These are phyloP conservation scores for Oreortyx pictus DNA, from an alignment of 2,797 vertebrate genomes.

Conservation along the genomic window DNA sequence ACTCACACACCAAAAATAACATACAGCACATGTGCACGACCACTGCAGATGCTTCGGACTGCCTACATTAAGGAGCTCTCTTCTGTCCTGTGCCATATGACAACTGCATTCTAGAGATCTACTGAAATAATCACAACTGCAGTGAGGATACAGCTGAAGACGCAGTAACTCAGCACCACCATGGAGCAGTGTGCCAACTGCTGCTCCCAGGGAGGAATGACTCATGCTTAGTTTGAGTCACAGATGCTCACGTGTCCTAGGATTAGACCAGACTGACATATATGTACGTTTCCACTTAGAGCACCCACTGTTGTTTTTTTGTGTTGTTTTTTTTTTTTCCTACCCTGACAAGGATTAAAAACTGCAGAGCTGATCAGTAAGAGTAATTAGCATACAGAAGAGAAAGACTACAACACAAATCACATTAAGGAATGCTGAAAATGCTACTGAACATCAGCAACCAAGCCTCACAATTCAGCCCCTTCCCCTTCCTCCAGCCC, in stretches of 20 bases:
- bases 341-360: not conserved
- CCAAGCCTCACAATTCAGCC: accelerated
- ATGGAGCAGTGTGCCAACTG: not conserved
- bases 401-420: not conserved
- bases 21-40: not conserved
- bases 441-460: not conserved
- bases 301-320: not conserved
- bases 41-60: not conserved
- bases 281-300: not conserved
- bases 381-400: not conserved
- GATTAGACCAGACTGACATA: not conserved
- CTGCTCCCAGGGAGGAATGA: not conserved
- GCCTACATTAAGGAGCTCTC: not conserved
- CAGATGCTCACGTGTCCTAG: not conserved
- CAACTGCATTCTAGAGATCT: not conserved
- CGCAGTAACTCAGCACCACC: not conserved
- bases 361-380: not conserved
- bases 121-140: not conserved
- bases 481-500: not conserved
- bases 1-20: not conserved
- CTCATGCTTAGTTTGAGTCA: not conserved
- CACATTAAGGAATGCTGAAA: not conserved
- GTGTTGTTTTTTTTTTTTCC: not conserved
- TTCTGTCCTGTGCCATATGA: not conserved
- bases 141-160: not conserved